Evolutionary conservation across 2,797 vertebrate species (phyloP), one percentile per base, ranked within the genome.

Genomic region (Mormyrops attenuatus): DNA sequence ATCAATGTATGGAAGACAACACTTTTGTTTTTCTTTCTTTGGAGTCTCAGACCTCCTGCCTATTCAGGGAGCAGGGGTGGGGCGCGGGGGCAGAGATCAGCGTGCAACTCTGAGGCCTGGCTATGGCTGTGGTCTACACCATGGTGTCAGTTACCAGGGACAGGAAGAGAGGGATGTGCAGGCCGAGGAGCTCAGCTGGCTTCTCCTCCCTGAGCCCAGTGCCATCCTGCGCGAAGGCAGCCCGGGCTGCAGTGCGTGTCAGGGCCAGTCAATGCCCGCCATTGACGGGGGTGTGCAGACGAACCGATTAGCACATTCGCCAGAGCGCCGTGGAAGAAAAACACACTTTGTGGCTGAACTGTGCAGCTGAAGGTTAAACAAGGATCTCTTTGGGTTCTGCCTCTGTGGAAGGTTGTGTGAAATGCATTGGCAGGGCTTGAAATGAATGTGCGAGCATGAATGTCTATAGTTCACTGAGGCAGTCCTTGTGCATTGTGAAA

Each of bases 291-390:
- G 77, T 5, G 17, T 8, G 38, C 77, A 22, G 91, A n/a, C 89
- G 92, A 84, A 17, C 69, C 69, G 41, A 82, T 47, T 50, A 77
- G 66, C 66, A 73, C 30, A 87, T 85, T 92, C 92, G 90, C 90
- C 88, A 87, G 88, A 66, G 77, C 66, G 26, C 88, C 91, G 90
- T 91, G 63, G 87, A 93, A 93, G 92, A 91, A 82, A 82, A 44
- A 47, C 41, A 47, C 77, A 82, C 77, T 82, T 82, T 82, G 38
- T 82, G 77, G 77, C 38, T 9, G 38, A 82, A 82, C 77, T 47
- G 41, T 8, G 20, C 77, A 82, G 77, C 77, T 82, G 77, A 82
- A 82, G 77, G 77, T 82, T 82, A 82, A 47, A 82, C 77, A 82
- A 82, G 77, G 41, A 82, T 82, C 77, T 82, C 77, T 82, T 82